Base-by-base conservation (phyloP, 2,888 invertebrate species). In the Hesperia comma region DNA sequence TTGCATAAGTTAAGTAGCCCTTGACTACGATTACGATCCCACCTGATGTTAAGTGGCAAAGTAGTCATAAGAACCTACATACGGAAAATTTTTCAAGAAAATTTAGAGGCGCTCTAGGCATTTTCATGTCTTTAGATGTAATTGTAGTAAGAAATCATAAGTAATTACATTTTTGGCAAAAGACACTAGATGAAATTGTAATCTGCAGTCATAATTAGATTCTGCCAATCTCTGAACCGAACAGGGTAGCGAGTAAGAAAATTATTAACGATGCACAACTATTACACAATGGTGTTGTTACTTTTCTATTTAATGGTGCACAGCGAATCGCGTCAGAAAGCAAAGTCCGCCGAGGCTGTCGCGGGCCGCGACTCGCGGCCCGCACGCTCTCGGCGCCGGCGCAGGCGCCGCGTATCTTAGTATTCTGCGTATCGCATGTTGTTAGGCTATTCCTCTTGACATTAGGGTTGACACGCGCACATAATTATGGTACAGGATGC, bases 371-470 rank as follows among this genome's bases (percentile, higher is more conserved):
- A n/a, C n/a, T n/a, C 60, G 63, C 37, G 61, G 69, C 43, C 43
- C 15, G 17, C 17, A 17, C 15, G 15, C 14, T 21, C 56, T 69
- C 77, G 79, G 78, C 80, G 81, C 77, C 81, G 76, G 77, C 82
- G 79, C 79, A 75, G 79, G 82, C 86, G 84, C 83, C 84, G 77
- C 75, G 73, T 75, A 76, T 83, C 79, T 85, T 80, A 77, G 79
- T 82, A 81, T 83, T 82, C 80, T 72, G 79, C 77, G 77, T 83
- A 83, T 82, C 80, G 78, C 79, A 74, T 78, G 78, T 77, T 78
- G 79, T 77, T 80, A 76, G 76, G 77, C 76, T 78, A 74, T 81
- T 79, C 75, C 78, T 75, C 76, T 77, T 54, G 75, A 74, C 46
- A 32, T 69, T 68, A 76, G 77, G 76, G 76, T 60, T 75, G 72